These are phyloP conservation scores for Strix occidentalis DNA, from an alignment of 2,797 vertebrate species.

Conservation along the genomic window DNA sequence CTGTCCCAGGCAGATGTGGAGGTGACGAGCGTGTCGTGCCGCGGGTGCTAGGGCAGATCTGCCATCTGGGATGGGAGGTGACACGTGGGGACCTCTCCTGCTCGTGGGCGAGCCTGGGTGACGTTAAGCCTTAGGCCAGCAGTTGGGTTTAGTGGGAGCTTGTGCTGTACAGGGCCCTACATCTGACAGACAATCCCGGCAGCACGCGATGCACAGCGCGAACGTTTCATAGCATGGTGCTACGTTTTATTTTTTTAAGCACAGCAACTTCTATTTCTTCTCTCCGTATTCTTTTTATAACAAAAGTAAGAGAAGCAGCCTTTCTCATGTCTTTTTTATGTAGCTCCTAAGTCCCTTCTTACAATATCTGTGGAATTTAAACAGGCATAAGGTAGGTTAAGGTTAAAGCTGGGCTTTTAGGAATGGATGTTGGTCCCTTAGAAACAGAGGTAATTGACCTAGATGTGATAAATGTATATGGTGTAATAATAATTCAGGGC, in stretches of 20 bases:
- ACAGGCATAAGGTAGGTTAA: too few relatives aligned
- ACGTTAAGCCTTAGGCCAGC: not conserved
- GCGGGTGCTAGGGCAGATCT: too few relatives aligned
- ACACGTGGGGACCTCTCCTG: not conserved
- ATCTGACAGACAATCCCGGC: not conserved
- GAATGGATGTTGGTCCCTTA: not conserved
- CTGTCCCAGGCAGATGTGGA: not conserved
- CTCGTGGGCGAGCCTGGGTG: not conserved
- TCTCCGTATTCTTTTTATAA: not conserved
- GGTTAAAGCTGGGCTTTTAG: not conserved
- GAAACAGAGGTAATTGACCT: not conserved
- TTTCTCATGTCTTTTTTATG: not conserved
- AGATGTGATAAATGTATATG: not conserved
- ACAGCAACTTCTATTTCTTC: rapidly evolving
- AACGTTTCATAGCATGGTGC: rapidly evolving
- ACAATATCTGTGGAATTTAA: not conserved
- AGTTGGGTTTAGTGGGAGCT: not conserved
- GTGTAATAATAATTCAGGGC: not conserved
- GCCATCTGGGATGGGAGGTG: not conserved
- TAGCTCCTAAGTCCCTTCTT: not conserved
- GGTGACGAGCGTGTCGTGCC: not conserved
- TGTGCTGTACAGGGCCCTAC: not conserved
- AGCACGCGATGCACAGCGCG: rapidly evolving
- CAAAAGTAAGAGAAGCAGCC: rapidly evolving
- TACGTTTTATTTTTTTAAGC: rapidly evolving